These are phyloP conservation scores for Chelon labrosus DNA, from an alignment of 2,797 vertebrate species.

Conservation along the genomic window DNA sequence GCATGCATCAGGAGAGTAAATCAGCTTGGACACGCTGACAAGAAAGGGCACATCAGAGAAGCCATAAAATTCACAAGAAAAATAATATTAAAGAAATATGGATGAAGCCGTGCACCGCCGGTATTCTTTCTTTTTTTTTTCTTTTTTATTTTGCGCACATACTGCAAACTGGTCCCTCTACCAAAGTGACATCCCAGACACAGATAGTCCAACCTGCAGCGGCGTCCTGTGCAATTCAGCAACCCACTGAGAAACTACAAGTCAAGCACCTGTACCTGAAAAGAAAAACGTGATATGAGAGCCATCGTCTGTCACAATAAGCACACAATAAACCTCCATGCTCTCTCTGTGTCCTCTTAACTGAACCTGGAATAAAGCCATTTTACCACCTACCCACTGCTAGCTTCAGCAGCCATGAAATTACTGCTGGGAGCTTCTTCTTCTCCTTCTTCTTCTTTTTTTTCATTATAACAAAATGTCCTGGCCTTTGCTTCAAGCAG, in stretches of 20 bases:
- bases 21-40: conserved; percentile 82
- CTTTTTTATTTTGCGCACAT: conserved; percentile 60
- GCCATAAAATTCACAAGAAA: conserved; percentile 70
- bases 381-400: conserved; percentile 76
- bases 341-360: conserved; percentile 74
- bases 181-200: conserved; percentile 60
- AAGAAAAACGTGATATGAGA: conserved; percentile 58
- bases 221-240: conserved; percentile 51
- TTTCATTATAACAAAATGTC: conserved; percentile 74
- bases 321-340: conserved; percentile 74
- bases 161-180: conserved; percentile 51
- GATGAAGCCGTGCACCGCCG: conserved; percentile 59
- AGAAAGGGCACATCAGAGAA: conserved; percentile 81
- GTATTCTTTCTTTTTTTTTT: conserved; percentile 37
- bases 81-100: conserved; percentile 76
- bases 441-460: conserved; percentile 22
- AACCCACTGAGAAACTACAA: conserved; percentile 45
- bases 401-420: conserved; percentile 83
- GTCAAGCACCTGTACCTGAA: conserved; percentile 62
- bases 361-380: conserved; percentile 82
- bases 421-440: conserved; percentile 78
- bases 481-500: conserved; percentile 73
- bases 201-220: conserved; percentile 44
- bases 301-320: conserved; percentile 72
- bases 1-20: conserved; percentile 84